Percentiles rank a stretch among this genome's conserved stretches.
These are phyloP conservation scores for Tipula vernalis DNA, from an alignment of 2,888 invertebrate genomes.

Conservation along the genomic window DNA sequence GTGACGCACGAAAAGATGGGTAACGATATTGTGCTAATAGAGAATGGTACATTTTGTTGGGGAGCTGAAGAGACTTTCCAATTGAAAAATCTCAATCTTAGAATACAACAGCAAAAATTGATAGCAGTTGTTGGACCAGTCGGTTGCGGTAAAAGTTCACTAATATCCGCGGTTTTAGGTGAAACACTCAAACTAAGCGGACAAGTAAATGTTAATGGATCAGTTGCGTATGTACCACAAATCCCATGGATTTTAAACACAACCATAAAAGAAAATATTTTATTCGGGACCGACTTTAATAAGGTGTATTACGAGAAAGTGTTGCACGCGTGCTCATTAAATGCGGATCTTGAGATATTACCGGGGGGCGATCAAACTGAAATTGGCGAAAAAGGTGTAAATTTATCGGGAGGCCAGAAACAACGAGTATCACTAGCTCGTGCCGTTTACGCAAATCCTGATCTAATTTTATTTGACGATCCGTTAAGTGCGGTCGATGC, in stretches of 20 bases:
- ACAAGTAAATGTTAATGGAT: conserved; percentile 27
- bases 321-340: conserved; percentile 35
- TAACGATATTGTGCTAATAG: conserved; percentile 21
- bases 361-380: conserved; percentile 41
- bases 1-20: conserved; percentile 28
- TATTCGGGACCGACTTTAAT: conserved; percentile 34
- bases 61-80: conserved; percentile 17
- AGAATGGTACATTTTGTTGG: conserved; percentile 42
- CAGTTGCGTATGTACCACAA: conserved; percentile 41
- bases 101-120: conserved; percentile 26
- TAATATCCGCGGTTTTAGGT: conserved; percentile 37
- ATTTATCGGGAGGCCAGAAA: conserved; percentile 38
- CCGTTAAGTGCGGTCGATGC: conserved; percentile 50
- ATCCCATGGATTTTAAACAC: conserved; percentile 44
- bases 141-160: conserved; percentile 33
- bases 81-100: conserved; percentile 28
- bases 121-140: conserved; percentile 37
- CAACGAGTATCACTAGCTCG: conserved; percentile 38
- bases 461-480: conserved; percentile 43
- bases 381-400: conserved; percentile 43
- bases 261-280: conserved; percentile 38
- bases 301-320: conserved; percentile 25
- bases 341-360: conserved; percentile 39
- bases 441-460: conserved; percentile 35
- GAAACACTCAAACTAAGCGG: conserved; percentile 34